phyloP scores from a whole-genome alignment of 2,113 vertebrate genomes.

The Chaetorhynchus papuensis region DNA sequence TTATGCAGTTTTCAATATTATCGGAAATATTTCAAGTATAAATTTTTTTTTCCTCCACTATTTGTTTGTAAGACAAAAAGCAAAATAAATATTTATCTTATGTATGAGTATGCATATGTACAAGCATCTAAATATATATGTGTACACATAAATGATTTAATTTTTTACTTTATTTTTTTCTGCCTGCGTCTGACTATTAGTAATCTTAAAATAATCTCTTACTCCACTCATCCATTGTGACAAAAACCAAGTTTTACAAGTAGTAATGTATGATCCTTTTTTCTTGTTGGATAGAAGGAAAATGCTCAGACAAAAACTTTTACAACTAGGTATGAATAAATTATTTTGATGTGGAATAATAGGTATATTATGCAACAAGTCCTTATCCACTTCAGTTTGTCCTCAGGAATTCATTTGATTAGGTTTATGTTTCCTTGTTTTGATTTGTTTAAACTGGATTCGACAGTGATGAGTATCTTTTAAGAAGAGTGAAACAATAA shows the following conservation, averaged over 20 bases:
- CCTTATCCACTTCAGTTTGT: background rate
- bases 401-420: background rate
- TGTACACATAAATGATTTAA: background rate
- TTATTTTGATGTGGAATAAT: background rate
- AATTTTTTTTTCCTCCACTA: background rate
- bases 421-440: background rate
- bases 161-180: background rate
- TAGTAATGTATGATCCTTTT: background rate
- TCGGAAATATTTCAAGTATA: background rate
- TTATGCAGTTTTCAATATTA: background rate
- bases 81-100: background rate
- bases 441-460: background rate
- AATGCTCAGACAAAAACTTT: background rate
- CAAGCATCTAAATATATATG: background rate
- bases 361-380: background rate
- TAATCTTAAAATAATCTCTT: background rate
- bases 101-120: accelerated
- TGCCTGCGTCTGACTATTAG: background rate
- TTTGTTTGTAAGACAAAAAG: background rate
- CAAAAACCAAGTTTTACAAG: background rate
- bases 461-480: background rate
- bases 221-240: background rate
- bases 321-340: background rate
- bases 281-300: background rate
- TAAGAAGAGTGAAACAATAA: background rate